Conservation (phyloP, 2,888 invertebrate genomes). For the Ochropleura plecta region DNA sequence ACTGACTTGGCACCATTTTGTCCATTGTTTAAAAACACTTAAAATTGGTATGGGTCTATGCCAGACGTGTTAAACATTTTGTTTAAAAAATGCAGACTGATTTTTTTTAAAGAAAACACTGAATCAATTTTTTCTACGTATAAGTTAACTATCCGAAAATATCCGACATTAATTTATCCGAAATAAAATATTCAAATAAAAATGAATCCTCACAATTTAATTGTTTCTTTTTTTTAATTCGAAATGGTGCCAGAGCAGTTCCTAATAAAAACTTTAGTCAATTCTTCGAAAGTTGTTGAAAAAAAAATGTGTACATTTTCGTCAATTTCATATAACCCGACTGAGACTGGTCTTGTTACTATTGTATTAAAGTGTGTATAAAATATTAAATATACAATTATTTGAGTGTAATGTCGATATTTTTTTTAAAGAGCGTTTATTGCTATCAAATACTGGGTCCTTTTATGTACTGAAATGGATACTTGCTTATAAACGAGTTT, state of each 20-base stretch:
- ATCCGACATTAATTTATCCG: not conserved
- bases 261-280: conserved; percentile 33
- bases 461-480: conserved; percentile 5
- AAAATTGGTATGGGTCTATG: not conserved
- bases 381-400: conserved; percentile 53
- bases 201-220: not conserved
- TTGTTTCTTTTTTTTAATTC: not conserved
- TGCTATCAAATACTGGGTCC: not conserved
- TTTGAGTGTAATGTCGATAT: conserved; percentile 43
- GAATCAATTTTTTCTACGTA: not conserved
- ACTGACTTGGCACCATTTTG: conserved; percentile 41
- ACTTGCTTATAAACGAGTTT: not conserved
- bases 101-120: not conserved
- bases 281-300: conserved; percentile 69
- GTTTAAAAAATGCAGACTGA: not conserved
- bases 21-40: not conserved
- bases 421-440: conserved; percentile 23
- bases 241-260: conserved; percentile 25
- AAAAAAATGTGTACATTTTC: conserved; percentile 66
- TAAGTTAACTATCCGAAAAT: too few species aligned
- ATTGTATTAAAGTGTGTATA: conserved; percentile 66
- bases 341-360: conserved; percentile 84
- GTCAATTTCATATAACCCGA: conserved; percentile 82
- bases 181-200: not conserved
- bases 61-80: not conserved